Evolutionary conservation across 2,113 vertebrate genomes (phyloP).

Genomic region (Chauna torquata): DNA sequence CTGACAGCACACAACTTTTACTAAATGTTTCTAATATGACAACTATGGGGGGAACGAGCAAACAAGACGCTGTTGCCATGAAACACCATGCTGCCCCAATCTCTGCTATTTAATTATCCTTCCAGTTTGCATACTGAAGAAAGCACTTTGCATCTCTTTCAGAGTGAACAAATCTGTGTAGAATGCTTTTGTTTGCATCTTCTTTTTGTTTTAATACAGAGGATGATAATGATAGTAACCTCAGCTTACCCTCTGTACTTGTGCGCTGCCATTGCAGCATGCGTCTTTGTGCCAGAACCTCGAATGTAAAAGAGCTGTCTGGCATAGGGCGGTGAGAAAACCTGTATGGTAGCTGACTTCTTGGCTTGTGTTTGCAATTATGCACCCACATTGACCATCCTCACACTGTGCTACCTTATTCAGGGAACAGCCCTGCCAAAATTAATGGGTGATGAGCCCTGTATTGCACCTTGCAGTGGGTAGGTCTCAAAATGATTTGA

Average conservation of each 20-base stretch:
- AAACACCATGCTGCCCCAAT: accelerated
- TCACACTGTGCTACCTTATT: not conserved
- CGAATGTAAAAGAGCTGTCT: not conserved
- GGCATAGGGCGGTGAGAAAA: too few relatives aligned
- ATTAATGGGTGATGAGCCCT: not conserved
- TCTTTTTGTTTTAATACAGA: not conserved
- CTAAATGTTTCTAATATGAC: not conserved
- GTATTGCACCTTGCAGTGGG: not conserved
- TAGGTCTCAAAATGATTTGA: not conserved
- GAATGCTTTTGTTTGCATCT: not conserved
- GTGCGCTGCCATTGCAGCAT: not conserved
- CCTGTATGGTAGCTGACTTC: not conserved
- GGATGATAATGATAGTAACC: not conserved
- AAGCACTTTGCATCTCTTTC: not conserved
- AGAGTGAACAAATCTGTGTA: not conserved
- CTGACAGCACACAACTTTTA: not conserved
- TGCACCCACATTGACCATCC: not conserved
- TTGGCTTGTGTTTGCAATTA: not conserved
- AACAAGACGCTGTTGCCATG: not conserved
- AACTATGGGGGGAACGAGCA: not conserved
- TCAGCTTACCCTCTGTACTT: not conserved
- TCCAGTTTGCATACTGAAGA: not conserved
- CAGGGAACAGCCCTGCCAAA: not conserved
- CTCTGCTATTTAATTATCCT: not conserved
- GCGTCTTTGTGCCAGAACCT: not conserved